A percentile compares a stretch with the other conserved stretches of the same genome.
These are phyloP conservation scores for Lophochroa leadbeateri DNA, from an alignment of 2,113 vertebrate species.

Conservation along the genomic window DNA sequence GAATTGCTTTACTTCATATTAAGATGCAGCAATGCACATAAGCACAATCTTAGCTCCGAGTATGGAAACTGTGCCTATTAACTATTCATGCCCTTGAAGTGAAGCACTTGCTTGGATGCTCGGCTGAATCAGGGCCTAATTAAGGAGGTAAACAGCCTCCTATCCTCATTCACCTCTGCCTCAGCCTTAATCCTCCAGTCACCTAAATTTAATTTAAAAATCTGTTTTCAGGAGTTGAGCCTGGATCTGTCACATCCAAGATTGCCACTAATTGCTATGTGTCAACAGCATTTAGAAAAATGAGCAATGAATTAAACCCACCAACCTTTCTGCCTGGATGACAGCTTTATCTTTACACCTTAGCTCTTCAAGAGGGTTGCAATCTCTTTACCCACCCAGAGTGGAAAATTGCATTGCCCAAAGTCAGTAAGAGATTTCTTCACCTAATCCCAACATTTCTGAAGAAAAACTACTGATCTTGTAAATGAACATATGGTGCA, in stretches of 20 bases:
- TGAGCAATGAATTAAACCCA: slow-evolving; percentile 18
- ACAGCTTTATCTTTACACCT: slow-evolving; percentile 23
- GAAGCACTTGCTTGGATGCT: slow-evolving; percentile 33
- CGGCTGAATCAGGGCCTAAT: slow-evolving; percentile 49
- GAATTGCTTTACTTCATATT: neutral
- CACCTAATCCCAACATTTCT: neutral
- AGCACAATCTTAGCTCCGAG: neutral
- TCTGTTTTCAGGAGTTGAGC: slow-evolving; percentile 25
- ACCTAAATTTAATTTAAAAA: slow-evolving; percentile 47
- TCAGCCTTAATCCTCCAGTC: slow-evolving; percentile 26
- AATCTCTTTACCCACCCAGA: neutral
- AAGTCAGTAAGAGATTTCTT: neutral
- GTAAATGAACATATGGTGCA: neutral
- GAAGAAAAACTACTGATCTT: neutral
- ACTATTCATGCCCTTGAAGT: slow-evolving; percentile 30
- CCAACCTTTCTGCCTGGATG: neutral
- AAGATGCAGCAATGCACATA: neutral
- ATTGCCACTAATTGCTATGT: slow-evolving; percentile 36
- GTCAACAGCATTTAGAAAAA: slow-evolving; percentile 33
- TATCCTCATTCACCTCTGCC: neutral
- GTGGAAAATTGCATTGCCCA: neutral
- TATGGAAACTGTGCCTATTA: slow-evolving; percentile 9
- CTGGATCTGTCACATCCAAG: slow-evolving; percentile 8
- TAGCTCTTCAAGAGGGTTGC: neutral
- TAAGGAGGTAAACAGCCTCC: slow-evolving; percentile 35